Conservation (phyloP, 2,888 invertebrate genomes). For the Pogonocherus hispidulus region DNA sequence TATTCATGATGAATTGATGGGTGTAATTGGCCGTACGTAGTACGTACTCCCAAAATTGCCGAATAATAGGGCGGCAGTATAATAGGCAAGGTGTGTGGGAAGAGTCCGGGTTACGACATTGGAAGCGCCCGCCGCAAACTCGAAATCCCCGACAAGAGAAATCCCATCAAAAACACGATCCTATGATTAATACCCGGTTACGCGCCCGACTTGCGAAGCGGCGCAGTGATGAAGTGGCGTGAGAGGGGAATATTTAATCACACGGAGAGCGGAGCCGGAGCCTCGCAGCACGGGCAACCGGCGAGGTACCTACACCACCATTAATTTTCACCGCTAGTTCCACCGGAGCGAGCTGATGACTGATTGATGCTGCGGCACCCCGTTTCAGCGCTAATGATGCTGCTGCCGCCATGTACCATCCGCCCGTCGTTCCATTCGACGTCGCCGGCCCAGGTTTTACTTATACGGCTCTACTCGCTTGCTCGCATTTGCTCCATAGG, state of each 20-base stretch:
- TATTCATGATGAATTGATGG: background rate
- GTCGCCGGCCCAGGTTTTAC: constrained; percentile 24
- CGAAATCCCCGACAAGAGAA: constrained; percentile 43
- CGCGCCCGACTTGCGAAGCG: constrained; percentile 50
- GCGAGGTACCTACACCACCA: constrained; percentile 53
- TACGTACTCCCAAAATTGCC: constrained; percentile 12
- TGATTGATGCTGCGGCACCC: constrained; percentile 62
- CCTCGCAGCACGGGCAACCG: constrained; percentile 16
- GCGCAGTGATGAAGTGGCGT: constrained; percentile 55
- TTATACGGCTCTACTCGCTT: background rate
- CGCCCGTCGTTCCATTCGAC: constrained; percentile 25
- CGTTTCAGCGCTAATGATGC: constrained; percentile 58
- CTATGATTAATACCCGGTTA: constrained; percentile 56
- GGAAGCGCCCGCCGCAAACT: constrained; percentile 19
- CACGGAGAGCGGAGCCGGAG: constrained; percentile 59
- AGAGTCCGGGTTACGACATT: constrained; percentile 17
- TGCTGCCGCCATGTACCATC: constrained; percentile 45
- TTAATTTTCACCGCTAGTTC: constrained; percentile 60
- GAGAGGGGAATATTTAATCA: constrained; percentile 68
- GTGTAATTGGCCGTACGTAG: constrained; percentile 8
- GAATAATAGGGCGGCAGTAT: constrained; percentile 8
- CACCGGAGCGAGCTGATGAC: constrained; percentile 58
- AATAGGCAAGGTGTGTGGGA: constrained; percentile 9
- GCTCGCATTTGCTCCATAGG: constrained; percentile 17
- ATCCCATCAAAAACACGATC: constrained; percentile 56